Evolutionary conservation across 2,888 invertebrate species (phyloP), one percentile per base, ranked within the genome.

Genomic region (Lottia gigantea): DNA sequence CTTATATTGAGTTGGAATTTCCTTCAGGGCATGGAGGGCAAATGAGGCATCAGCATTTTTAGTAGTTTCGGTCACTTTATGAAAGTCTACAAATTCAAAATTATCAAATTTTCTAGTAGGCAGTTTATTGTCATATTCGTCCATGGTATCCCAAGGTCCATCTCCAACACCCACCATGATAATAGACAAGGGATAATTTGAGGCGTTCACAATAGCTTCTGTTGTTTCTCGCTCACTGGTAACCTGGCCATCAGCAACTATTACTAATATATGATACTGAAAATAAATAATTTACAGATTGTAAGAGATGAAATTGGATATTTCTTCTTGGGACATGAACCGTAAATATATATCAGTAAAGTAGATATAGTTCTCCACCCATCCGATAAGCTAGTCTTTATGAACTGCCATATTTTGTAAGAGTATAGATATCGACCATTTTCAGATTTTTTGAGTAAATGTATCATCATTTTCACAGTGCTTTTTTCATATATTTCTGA

Each of bases 161-260:
- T 90, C 90, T 16, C 90, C 90, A 8, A 90, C 90, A 0, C 90
- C 91, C 0, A 90, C 89, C 71, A 90, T 87, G 67, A 90, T 87
- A 68, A 91, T 90, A 2, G 90, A 90, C 25, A 91, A 82, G 2
- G 91, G 90, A 77, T 86, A 89, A 71, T 86, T 84, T 47, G 90
- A 90, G 2, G 91, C 91, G 55, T 88, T 88, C 1, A 90, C 90
- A 19, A 91, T 90, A 14, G 90, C 90, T n/a, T 88, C 82, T 3
- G 85, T 80, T 2, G 90, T 90, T 2, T 88, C 88, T 25, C 86
- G 79, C 77, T 90, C 90, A 68, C 88, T 88, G 2, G 89, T 88
- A 66, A 91, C 90, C 78, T 91, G 90, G 15, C 91, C 90, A 78
- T 90, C 90, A 8, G 90, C 90, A 23, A 90, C 88, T 66, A 90